phyloP scores from a whole-genome alignment of 1,140 invertebrate genomes.

The Mesaphorura yosii region DNA sequence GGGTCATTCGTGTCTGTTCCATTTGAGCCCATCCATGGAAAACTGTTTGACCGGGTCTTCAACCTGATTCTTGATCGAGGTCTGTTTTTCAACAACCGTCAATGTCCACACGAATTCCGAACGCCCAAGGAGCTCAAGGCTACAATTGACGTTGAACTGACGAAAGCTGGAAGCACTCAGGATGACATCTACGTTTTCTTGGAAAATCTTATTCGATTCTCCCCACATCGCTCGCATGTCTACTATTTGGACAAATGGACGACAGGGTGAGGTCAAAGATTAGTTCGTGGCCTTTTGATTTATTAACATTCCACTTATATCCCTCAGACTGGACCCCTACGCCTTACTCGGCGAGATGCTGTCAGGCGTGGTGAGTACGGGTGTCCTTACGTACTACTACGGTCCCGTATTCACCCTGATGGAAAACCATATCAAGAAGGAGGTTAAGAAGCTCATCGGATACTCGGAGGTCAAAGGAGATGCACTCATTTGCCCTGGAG shows the following conservation, averaged over 20 bases:
- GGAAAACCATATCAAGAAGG: constrained; percentile 5
- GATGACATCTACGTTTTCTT: constrained; percentile 52
- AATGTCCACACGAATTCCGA: constrained; percentile 2
- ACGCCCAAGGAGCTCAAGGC: constrained; percentile 49
- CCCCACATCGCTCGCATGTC: constrained; percentile 73
- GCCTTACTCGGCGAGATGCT: constrained; percentile 9
- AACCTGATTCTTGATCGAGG: constrained; percentile 8
- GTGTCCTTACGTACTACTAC: not conserved
- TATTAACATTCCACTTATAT: not conserved
- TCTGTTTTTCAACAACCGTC: constrained; percentile 7
- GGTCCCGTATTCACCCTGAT: constrained; percentile 7
- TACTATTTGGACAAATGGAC: constrained; percentile 75
- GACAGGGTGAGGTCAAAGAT: constrained; percentile 38
- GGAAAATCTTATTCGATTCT: constrained; percentile 59
- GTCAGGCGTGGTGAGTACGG: not conserved
- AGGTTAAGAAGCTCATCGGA: constrained; percentile 2
- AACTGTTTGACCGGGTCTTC: constrained; percentile 7
- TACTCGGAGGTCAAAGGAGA: constrained; percentile 2
- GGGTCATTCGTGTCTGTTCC: not conserved
- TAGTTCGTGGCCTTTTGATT: not conserved
- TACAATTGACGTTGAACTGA: constrained; percentile 52
- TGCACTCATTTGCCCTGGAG: constrained; percentile 12
- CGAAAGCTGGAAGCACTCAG: constrained; percentile 46
- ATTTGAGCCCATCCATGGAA: not conserved
- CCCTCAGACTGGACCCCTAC: constrained; percentile 16